Evolutionary conservation across 2,113 vertebrate genomes (phyloP).

Genomic region (Syngnathoides biaculeatus): DNA sequence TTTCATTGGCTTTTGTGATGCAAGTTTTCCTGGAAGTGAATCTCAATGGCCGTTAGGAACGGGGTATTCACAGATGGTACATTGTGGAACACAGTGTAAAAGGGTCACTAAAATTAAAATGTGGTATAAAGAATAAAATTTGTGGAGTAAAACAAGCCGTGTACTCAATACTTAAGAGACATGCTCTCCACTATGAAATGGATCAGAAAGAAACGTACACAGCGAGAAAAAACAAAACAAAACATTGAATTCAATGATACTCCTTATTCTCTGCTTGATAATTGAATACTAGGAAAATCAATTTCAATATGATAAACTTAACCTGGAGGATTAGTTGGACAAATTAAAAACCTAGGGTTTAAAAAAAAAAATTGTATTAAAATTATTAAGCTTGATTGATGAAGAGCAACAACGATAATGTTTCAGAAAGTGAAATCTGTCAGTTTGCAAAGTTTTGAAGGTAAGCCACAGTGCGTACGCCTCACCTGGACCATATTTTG

Average conservation of each 20-base stretch:
- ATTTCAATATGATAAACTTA: not conserved
- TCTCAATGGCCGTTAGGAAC: slow-evolving; percentile 33
- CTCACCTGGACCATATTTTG: slow-evolving; percentile 32
- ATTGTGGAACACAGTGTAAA: slow-evolving; percentile 13
- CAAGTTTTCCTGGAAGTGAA: slow-evolving; percentile 40
- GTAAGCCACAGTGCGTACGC: slow-evolving; percentile 31
- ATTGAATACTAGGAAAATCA: not conserved
- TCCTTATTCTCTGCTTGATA: too few relatives aligned
- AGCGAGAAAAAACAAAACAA: too few relatives aligned
- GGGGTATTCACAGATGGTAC: slow-evolving; percentile 26
- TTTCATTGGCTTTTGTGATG: slow-evolving; percentile 60
- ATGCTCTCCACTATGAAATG: slow-evolving; percentile 15
- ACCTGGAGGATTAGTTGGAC: not conserved
- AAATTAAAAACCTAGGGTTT: not conserved
- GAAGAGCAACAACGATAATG: slow-evolving; percentile 4
- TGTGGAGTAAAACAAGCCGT: slow-evolving; percentile 20
- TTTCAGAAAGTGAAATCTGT: slow-evolving; percentile 27
- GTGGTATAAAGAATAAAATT: slow-evolving; percentile 31
- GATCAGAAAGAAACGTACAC: slow-evolving; percentile 12
- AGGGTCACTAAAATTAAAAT: slow-evolving; percentile 9
- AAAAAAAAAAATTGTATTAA: not conserved
- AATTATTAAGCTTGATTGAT: not conserved
- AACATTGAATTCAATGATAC: slow-evolving; percentile 20
- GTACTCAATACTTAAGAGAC: slow-evolving; percentile 11
- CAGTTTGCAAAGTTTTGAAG: slow-evolving; percentile 44